Conservation (phyloP, 2,113 vertebrate genomes). For the Esox niger region DNA sequence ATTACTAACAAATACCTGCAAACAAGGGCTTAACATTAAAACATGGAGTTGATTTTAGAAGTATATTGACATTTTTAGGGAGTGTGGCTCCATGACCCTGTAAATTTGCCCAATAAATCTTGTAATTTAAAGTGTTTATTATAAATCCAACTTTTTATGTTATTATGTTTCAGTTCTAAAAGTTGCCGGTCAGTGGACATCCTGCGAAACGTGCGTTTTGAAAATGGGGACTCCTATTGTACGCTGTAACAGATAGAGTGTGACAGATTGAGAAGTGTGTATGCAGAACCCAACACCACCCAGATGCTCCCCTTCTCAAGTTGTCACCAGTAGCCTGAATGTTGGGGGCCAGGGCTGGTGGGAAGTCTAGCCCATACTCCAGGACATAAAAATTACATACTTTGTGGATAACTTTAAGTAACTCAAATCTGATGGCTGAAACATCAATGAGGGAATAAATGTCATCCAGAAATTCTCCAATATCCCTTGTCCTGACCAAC, state of each 20-base stretch:
- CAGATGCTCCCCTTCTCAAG: constrained; percentile 15
- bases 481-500: not conserved
- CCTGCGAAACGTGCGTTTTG: too few species aligned
- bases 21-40: too few species aligned
- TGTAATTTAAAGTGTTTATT: too few species aligned
- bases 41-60: too few species aligned
- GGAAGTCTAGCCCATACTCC: constrained; percentile 26
- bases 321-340: not conserved
- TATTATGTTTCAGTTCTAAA: not conserved
- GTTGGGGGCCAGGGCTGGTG: constrained; percentile 16
- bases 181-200: not conserved
- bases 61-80: too few species aligned
- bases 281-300: constrained; percentile 14
- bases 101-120: too few species aligned
- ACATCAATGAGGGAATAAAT: not conserved
- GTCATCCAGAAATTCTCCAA: not conserved
- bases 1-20: too few species aligned
- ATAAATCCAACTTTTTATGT: not conserved
- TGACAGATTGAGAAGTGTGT: constrained; percentile 8
- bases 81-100: too few species aligned
- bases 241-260: too few species aligned
- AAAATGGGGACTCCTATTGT: not conserved
- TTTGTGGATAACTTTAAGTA: not conserved
- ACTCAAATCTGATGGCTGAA: not conserved
- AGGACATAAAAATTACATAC: constrained; percentile 29